phyloP scores from a whole-genome alignment of 2,797 vertebrate genomes.

The Falco berigora region DNA sequence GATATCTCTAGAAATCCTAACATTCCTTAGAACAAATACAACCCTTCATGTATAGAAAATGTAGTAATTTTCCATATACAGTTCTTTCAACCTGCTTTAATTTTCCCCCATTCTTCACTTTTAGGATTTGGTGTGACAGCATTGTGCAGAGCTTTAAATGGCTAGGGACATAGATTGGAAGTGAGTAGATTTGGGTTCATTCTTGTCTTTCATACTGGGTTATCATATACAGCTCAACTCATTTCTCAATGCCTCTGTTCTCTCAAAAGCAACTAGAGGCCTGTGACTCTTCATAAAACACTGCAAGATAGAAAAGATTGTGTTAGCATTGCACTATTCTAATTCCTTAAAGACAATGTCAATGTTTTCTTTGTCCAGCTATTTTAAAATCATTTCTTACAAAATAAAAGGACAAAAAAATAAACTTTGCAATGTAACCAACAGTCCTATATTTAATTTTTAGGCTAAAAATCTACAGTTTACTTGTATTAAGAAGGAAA shows the following conservation, averaged over 20 bases:
- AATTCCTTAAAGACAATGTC: background rate
- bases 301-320: background rate
- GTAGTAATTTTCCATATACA: fast-evolving
- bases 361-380: background rate
- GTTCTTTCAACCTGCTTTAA: background rate
- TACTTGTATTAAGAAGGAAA: background rate
- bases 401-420: background rate
- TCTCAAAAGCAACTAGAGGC: background rate
- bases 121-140: background rate
- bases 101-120: background rate
- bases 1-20: background rate
- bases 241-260: background rate
- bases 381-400: background rate
- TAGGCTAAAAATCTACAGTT: background rate
- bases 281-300: background rate
- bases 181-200: background rate
- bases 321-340: background rate
- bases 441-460: background rate
- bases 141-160: background rate
- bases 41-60: background rate
- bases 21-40: background rate
- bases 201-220: background rate
- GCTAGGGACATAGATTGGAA: background rate
- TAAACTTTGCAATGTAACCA: background rate
- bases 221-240: background rate